Conservation (phyloP, 2,113 vertebrate genomes). For the Cryptotis parvus region DNA sequence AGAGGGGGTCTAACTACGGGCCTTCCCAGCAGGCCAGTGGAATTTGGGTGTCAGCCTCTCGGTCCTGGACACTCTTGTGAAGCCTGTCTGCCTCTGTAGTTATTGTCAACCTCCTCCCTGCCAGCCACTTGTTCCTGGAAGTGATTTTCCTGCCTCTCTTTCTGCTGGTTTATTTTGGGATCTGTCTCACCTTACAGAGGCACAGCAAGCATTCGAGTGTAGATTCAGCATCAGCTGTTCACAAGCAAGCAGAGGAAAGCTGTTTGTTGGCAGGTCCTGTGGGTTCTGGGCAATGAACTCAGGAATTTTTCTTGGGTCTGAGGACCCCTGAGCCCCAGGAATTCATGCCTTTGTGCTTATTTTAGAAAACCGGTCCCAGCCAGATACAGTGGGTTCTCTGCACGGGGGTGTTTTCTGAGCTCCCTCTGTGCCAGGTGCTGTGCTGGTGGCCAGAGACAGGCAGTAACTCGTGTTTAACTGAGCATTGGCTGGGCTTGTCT, state of each 20-base stretch:
- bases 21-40: background rate
- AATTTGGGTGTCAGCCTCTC: background rate
- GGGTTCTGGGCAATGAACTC: slow-evolving; percentile 49
- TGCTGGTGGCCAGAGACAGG: slow-evolving; percentile 18
- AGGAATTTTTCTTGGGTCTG: slow-evolving; percentile 57
- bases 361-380: slow-evolving; percentile 28
- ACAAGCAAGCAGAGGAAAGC: slow-evolving; percentile 73
- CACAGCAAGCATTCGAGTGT: slow-evolving; percentile 73
- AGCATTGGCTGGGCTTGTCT: slow-evolving; percentile 24
- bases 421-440: slow-evolving; percentile 57
- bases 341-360: slow-evolving; percentile 42
- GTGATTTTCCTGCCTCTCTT: slow-evolving; percentile 75
- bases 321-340: slow-evolving; percentile 49
- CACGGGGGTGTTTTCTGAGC: slow-evolving; percentile 49
- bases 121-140: slow-evolving; percentile 76
- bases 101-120: slow-evolving; percentile 65
- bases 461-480: slow-evolving; percentile 49
- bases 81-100: slow-evolving; percentile 38
- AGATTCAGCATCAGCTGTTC: slow-evolving; percentile 77
- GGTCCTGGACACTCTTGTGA: slow-evolving; percentile 25
- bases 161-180: slow-evolving; percentile 79
- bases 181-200: slow-evolving; percentile 77
- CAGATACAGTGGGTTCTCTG: slow-evolving; percentile 4
- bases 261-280: slow-evolving; percentile 67
- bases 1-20: background rate